Conservation (phyloP, 2,888 invertebrate species). For the Tenthredo mesomela region DNA sequence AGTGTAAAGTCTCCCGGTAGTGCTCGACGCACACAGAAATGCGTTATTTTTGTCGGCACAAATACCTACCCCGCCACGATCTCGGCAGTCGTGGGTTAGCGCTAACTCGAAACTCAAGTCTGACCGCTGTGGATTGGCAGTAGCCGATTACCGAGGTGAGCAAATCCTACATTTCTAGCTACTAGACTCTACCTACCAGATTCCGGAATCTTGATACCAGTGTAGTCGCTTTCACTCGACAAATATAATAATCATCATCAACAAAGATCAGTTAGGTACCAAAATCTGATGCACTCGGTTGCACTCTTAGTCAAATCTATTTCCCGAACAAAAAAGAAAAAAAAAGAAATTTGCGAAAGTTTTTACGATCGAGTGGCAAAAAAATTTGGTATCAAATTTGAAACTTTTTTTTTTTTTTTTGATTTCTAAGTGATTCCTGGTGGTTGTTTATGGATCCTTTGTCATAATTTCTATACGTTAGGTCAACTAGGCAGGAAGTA, state of each 20-base stretch:
- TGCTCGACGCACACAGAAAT: slow-evolving; percentile 70
- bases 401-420: no score
- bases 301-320: no score
- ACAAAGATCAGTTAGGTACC: neutral
- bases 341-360: no score
- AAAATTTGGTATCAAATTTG: no score
- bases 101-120: slow-evolving; percentile 51
- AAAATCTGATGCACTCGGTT: neutral
- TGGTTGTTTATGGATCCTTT: slow-evolving; percentile 6
- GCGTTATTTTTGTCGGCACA: slow-evolving; percentile 77
- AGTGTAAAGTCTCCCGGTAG: slow-evolving; percentile 40
- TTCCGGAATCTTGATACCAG: neutral
- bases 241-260: neutral
- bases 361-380: no score
- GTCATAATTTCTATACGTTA: neutral
- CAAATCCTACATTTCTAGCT: neutral
- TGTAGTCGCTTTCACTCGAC: neutral
- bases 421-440: neutral
- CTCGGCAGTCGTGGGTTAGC: slow-evolving; percentile 63
- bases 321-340: no score
- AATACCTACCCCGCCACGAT: slow-evolving; percentile 69
- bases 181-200: neutral
- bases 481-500: neutral
- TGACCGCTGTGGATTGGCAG: slow-evolving; percentile 19
- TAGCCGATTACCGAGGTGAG: slow-evolving; percentile 43